Base-by-base conservation (phyloP, 2,888 invertebrate genomes). In the Drosophila cracens region DNA sequence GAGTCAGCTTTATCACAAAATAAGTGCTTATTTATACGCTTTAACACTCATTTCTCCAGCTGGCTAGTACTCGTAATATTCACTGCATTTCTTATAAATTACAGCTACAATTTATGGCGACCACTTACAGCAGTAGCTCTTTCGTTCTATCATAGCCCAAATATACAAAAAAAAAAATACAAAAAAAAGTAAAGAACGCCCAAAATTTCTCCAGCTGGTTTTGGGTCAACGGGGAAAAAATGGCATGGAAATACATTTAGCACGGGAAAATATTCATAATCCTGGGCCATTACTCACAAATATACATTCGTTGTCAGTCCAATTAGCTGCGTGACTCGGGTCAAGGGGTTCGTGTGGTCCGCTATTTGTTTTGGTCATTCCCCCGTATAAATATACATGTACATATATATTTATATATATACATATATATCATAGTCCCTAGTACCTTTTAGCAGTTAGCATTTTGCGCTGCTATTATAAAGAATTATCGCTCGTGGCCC, bases 321-420 rank as follows among this genome's bases (percentile, higher is more conserved):
- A 85, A 85, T 85, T 85, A 85, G 84, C 84, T 89, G 89, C 89
- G 89, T 85, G 89, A 89, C 84, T 87, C 83, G 88, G 89, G 89
- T 89, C 82, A 87, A 84, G 82, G 81, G 81, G 83, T 76, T 80
- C 83, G 81, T 82, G 82, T 76, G 67, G 73, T 57, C 73, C 77
- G 81, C 83, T 85, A 84, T 89, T 84, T 84, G 89, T 84, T 84
- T 89, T 84, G 84, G 84, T 74, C 84, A 89, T 63, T 74, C 49
- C 46, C 48, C 49, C 59, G 40, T 25, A 34, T 6, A 51, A 0
- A n/a, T n/a, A 40, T 5, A 40, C n/a, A 40, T 4, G 10, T 13
- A 46, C 6, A 46, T 25, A 46, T 13, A 21, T 21, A 13, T 11
- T 0, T n/a, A 40, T n/a, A 8, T 16, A 21, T 8, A 11, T 5